Evolutionary conservation across 2,113 vertebrate genomes (phyloP), one percentile per base, ranked within the genome.

Genomic region (Nesospiza acunhae): DNA sequence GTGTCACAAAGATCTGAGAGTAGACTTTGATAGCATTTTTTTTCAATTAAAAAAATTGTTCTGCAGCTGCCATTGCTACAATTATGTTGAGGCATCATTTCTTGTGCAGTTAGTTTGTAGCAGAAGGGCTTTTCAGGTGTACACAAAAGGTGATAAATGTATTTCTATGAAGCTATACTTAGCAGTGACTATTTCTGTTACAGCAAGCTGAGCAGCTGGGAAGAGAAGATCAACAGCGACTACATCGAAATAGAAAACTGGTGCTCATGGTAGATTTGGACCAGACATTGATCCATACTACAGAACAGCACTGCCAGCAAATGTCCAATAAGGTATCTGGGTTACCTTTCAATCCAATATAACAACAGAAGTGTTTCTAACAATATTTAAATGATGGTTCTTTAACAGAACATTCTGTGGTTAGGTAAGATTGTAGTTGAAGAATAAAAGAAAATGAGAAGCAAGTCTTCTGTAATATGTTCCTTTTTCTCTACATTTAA

Each of bases 241-340:
- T 99, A 9, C 99, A 99, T 68, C 97, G 99, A 47, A 99, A 99
- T 96, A 98, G 98, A 59, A 99, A 99, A 85, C 97, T 99, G 49
- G 99, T 99, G 64, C 98, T 99, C 27, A 99, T 99, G 99, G 99
- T 99, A 75, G 99, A 99, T 93, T 97, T 99, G 98, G 99, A 99
- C 97, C 99, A 99, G 98, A 99, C 99, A 0, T 95, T 99, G 88
- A 99, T 99, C 94, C 99, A 99, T 96, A 99, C 99, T 9, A 99
- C 99, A 2, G 99, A 99, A 80, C 99, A 99, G 95, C 98, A 98
- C 94, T 99, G 98, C 94, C 99, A 98, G 67, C 98, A 98, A 52
- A 99, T 99, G 98, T 99, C 99, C 63, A 99, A 99, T 89, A 99
- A 98, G 97, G 99, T 80, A 49, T 47, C 42, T 77, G 39, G 15